phyloP scores from a whole-genome alignment of 2,113 vertebrate genomes.

The Tricholaema leucomelas region DNA sequence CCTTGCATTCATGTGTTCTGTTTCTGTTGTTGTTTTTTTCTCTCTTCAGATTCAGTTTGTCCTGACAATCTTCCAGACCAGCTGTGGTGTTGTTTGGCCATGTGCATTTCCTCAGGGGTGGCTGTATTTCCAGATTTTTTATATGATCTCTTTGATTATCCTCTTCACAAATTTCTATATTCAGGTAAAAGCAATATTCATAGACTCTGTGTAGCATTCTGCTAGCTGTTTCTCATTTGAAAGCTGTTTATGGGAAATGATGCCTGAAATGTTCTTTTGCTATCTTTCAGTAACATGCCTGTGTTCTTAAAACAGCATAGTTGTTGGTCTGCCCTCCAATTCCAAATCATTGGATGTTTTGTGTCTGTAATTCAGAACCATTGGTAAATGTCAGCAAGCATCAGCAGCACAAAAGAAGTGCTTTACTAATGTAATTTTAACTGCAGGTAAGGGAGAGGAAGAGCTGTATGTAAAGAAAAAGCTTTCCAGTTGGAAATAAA shows the following conservation, averaged over 20 bases:
- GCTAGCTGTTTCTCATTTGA: background rate
- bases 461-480: background rate
- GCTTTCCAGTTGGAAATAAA: conserved; percentile 17
- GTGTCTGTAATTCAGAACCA: background rate
- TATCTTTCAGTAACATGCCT: background rate
- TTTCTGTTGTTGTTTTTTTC: background rate
- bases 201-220: background rate
- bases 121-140: conserved; percentile 94
- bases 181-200: conserved; percentile 77
- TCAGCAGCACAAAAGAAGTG: background rate
- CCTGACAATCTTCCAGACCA: conserved; percentile 90
- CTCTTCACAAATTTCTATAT: conserved; percentile 97
- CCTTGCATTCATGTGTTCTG: background rate
- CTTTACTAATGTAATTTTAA: background rate
- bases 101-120: conserved; percentile 90
- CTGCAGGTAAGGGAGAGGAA: background rate
- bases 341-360: background rate
- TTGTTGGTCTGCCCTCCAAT: background rate
- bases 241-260: background rate
- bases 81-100: conserved; percentile 87
- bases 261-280: background rate
- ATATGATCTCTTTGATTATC: conserved; percentile 90
- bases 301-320: fast-evolving
- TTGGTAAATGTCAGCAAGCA: background rate
- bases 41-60: conserved; percentile 89